A percentile compares a stretch with the other conserved stretches of the same genome.
phyloP scores from a whole-genome alignment of 2,797 vertebrate species.

The Coccyzus lansbergi region DNA sequence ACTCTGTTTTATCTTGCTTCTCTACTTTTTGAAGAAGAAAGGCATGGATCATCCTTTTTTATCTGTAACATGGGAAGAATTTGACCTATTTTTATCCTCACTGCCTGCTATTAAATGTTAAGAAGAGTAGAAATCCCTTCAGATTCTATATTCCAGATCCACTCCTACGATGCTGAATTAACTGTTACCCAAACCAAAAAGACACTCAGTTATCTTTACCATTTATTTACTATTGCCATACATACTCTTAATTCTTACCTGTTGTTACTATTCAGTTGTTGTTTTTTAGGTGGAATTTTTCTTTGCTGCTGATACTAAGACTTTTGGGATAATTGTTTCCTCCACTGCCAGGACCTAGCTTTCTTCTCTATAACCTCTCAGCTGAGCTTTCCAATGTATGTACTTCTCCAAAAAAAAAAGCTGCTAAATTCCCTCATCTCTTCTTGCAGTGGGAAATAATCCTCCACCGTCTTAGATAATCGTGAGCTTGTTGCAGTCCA shows the following conservation, averaged over 20 bases:
- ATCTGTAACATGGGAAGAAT: neutral
- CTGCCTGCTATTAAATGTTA: neutral
- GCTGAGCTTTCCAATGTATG: neutral
- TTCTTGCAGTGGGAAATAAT: slow-evolving; percentile 27
- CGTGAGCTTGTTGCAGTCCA: slow-evolving; percentile 33
- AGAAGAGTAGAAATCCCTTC: neutral
- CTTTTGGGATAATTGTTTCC: neutral
- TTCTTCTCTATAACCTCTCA: neutral
- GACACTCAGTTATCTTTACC: neutral
- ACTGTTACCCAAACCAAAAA: neutral
- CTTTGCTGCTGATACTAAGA: neutral
- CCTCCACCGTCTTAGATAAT: slow-evolving; percentile 22
- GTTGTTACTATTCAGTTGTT: too few species aligned
- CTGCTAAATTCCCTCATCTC: neutral
- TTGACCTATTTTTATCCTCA: neutral
- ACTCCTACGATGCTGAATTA: neutral
- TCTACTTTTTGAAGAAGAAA: neutral
- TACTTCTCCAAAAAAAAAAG: neutral
- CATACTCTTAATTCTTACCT: neutral
- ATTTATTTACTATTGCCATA: neutral
- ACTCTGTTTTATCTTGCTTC: neutral
- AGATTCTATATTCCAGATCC: neutral
- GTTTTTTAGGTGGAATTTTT: neutral
- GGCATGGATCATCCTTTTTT: neutral
- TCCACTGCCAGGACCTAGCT: neutral